Base-by-base conservation (phyloP, 2,797 vertebrate genomes). In the Microctenopoma lineatum region DNA sequence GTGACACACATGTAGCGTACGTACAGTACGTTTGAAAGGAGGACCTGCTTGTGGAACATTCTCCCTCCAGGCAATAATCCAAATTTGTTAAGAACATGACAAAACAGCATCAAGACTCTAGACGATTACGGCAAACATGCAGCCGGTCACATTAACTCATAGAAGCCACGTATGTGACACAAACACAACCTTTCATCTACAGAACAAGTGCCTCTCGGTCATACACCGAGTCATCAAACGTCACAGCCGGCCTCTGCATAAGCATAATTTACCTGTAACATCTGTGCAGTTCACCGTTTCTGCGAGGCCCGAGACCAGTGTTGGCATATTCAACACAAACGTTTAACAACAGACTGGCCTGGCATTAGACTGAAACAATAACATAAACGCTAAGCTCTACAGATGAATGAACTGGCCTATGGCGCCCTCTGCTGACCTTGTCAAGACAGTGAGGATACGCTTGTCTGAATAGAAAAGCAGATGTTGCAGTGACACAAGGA, bases 371-470 rank as follows among this genome's bases (percentile, higher is more conserved):
- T 39, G 44, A 45, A 29, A 8, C 27, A 29, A 45, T 45, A 14
- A 39, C 44, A 65, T 4, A 36, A 42, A 47, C 25, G 27, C 46
- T 38, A 0, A 64, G 18, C 18, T 16, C 14, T 26, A 47, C 18
- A 32, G 25, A 18, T 47, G 16, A 59, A 36, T 48, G 38, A 38
- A 48, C 34, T 36, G 66, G 45, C 42, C 27, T 26, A 50, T 72
- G 67, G 80, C 75, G 66, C 91, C 90, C 89, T 84, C 91, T 92
- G 74, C 83, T 92, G 90, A 2, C 1, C 25, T 46, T 7, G 27
- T 14, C 39, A 57, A 58, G 14, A 36, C 34, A 66, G 59, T 77
- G 72, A 34, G 2, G 16, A 46, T 62, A 25, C 18, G 38, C 52
- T 66, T 29, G 15, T 59, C 38, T 59, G 7, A 45, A 41, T 15